These are phyloP conservation scores for Luidia sarsii DNA, from an alignment of 53 echinoderm and acorn worm species.

Conservation along the genomic window DNA sequence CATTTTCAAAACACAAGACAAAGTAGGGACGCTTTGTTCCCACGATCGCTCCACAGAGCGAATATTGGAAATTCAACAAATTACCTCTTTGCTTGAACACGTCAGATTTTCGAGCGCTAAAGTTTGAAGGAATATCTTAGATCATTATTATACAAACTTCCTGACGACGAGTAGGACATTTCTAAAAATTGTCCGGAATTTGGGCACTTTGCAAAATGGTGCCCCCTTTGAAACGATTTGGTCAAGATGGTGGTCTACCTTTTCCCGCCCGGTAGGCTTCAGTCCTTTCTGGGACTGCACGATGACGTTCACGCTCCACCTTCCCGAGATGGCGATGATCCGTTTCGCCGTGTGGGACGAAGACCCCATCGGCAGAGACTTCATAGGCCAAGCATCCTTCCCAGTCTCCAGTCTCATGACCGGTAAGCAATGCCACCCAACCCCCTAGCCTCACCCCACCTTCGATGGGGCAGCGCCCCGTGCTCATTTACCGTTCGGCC, in stretches of 20 bases:
- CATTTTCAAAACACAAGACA: too few species aligned
- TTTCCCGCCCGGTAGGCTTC: constrained; percentile 71
- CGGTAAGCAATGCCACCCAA: constrained; percentile 74
- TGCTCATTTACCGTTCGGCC: too few species aligned
- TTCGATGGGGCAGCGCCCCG: background rate
- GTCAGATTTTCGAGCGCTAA: too few species aligned
- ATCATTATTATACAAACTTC: too few species aligned
- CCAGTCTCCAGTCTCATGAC: constrained; percentile 78
- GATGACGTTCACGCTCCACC: constrained; percentile 79
- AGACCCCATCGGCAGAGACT: constrained; percentile 97
- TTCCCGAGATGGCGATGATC: constrained; percentile 80
- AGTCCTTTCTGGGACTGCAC: constrained; percentile 91
- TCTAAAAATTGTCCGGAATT: too few species aligned
- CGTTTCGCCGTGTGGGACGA: constrained; percentile 98
- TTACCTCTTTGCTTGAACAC: too few species aligned
- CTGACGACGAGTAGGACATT: too few species aligned
- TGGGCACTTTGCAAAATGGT: too few species aligned
- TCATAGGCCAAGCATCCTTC: constrained; percentile 91
- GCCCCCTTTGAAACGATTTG: background rate
- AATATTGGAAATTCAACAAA: too few species aligned
- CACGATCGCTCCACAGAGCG: too few species aligned
- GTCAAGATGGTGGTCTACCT: background rate
- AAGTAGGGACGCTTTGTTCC: too few species aligned
- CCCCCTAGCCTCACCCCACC: background rate
- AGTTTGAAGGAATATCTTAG: too few species aligned